Evolutionary conservation across 2,888 invertebrate genomes (phyloP), one percentile per base, ranked within the genome.

Genomic region (Gymnoscelis rufifasciata): DNA sequence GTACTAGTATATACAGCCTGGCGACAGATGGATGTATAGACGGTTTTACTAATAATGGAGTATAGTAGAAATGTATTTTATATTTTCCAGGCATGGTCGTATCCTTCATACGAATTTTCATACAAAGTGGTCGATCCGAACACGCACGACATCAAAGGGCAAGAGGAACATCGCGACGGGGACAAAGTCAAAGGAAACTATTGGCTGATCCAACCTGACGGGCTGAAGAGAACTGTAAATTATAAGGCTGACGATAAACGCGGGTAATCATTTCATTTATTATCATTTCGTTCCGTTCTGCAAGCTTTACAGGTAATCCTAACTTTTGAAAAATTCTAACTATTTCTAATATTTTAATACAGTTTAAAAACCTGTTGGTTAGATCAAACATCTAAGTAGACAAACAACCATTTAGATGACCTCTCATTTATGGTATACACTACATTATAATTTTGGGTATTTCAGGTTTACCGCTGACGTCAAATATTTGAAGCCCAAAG

Each of bases 91-190:
- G 86, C 81, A 41, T 68, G 65, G 74, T 60, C 84, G 73, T 83
- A 86, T 81, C 87, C 88, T 51, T 77, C 79, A 68, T 88, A 88
- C 68, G 86, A 89, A 59, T 90, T 86, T 81, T 87, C 84, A 53
- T 90, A 90, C 68, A 83, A 82, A 59, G 90, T 90, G 42, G 66
- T 81, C 47, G 90, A 90, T 66, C 87, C 88, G 41, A 83, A 90
- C 64, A 90, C 90, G 12, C 89, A 90, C 52, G 90, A 90, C 66
- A 69, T 75, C 47, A 90, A 90, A 66, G 83, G 79, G 44, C 90
- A 89, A 49, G 71, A 86, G 33, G 90, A 90, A 60, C 55, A 59
- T 15, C 75, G 90, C 38, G 68, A 89, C 10, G 90, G 89, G 30
- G 89, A 88, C 56, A 77, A 78, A 52, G 88, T 90, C 10, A 86